Percentiles rank a stretch among this genome's conserved stretches.
These are phyloP conservation scores for Periophthalmodon schlosseri DNA, from an alignment of 2,113 vertebrate species.

Conservation along the genomic window DNA sequence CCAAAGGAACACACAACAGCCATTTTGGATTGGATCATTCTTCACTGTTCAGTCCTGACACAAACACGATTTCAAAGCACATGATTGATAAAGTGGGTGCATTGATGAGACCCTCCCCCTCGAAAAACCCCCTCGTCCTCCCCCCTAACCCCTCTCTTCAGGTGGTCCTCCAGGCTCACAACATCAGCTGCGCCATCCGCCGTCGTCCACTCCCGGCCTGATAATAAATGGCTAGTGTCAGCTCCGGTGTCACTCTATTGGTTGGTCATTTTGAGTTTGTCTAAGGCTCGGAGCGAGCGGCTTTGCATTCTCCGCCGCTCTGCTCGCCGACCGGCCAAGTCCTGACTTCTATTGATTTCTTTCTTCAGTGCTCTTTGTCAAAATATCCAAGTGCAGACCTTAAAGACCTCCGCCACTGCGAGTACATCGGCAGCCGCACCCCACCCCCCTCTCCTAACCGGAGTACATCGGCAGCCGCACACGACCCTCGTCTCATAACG, in stretches of 20 bases:
- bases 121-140: no score
- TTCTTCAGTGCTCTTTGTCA: constrained; percentile 98
- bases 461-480: constrained; percentile 65
- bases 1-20: constrained; percentile 33
- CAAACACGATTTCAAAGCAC: constrained; percentile 34
- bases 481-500: constrained; percentile 48
- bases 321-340: constrained; percentile 72
- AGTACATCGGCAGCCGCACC: constrained; percentile 68
- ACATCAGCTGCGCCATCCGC: constrained; percentile 71
- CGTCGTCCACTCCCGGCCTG: constrained; percentile 79
- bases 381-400: constrained; percentile 92
- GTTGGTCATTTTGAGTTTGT: constrained; percentile 94
- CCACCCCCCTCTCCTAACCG: constrained; percentile 46
- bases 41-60: constrained; percentile 59
- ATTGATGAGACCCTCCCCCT: constrained; percentile 4
- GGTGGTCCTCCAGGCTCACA: constrained; percentile 64
- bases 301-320: constrained; percentile 67
- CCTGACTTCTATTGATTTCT: constrained; percentile 95
- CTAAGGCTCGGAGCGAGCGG: constrained; percentile 71
- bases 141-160: no score
- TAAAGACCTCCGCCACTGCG: constrained; percentile 92
- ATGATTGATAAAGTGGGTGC: not conserved
- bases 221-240: constrained; percentile 98
- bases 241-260: constrained; percentile 91
- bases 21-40: constrained; percentile 49